A percentile compares a stretch with the other conserved stretches of the same genome.
Conservation (phyloP, 2,113 vertebrate species). For the Microcebus lehilahytsara region DNA sequence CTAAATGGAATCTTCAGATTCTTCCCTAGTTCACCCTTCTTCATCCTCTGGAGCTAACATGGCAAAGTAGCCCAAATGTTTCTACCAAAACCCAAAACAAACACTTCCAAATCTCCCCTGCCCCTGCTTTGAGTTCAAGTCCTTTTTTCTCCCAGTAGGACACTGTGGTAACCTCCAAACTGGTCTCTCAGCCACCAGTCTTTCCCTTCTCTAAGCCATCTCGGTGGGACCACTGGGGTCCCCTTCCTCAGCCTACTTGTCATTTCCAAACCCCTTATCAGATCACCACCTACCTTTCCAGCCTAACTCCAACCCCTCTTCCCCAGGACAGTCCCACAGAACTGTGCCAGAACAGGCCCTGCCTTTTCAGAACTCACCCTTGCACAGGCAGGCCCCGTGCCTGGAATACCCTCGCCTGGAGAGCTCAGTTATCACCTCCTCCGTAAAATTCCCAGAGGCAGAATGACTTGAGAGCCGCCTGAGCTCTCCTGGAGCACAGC, state of each 20-base stretch:
- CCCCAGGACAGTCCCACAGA: not conserved
- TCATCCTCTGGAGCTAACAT: not conserved
- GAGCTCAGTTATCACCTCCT: not conserved
- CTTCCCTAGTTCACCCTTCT: not conserved
- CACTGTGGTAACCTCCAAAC: not conserved
- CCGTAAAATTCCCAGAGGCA: not conserved
- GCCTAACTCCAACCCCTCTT: not conserved
- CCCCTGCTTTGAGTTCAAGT: no score
- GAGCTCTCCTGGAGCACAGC: not conserved
- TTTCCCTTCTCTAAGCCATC: not conserved
- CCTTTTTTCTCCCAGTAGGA: not conserved
- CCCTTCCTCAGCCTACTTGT: not conserved
- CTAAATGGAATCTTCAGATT: not conserved
- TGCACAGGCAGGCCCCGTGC: not conserved
- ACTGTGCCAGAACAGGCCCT: rapidly evolving
- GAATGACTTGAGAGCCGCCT: not conserved
- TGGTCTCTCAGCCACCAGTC: not conserved
- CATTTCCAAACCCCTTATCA: not conserved
- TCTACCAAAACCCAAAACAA: not conserved
- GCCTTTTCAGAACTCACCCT: not conserved
- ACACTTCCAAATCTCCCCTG: not conserved
- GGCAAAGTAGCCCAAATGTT: not conserved
- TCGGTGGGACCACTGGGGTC: not conserved
- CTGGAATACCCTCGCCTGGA: not conserved
- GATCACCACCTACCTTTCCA: not conserved